Evolutionary conservation across 2,888 invertebrate species (phyloP).

Genomic region (Polymixis lichenea): DNA sequence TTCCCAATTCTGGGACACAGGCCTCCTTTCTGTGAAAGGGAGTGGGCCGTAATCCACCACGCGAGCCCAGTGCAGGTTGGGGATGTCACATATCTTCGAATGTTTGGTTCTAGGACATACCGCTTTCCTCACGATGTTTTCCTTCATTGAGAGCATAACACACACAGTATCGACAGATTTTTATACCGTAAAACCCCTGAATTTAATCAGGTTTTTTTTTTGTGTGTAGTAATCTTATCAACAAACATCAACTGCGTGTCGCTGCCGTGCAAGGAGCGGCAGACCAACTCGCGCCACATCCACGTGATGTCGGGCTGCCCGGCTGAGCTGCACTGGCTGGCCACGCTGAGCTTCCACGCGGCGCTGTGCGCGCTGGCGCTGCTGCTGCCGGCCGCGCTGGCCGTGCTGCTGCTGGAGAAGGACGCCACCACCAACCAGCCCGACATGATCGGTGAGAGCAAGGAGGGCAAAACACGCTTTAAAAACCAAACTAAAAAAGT

Average conservation of each 20-base stretch:
- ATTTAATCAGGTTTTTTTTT: neutral
- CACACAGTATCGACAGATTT: neutral
- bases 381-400: constrained; percentile 68
- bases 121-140: too few relatives aligned
- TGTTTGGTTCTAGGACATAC: too few relatives aligned
- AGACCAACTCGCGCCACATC: constrained; percentile 91
- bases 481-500: too few relatives aligned
- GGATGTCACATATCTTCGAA: too few relatives aligned
- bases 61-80: too few relatives aligned
- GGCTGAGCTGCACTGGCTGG: constrained; percentile 91
- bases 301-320: constrained; percentile 93
- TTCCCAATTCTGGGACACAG: too few relatives aligned
- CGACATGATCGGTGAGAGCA: constrained; percentile 73
- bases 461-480: too few relatives aligned
- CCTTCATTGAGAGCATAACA: too few relatives aligned
- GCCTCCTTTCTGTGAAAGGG: too few relatives aligned
- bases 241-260: constrained; percentile 89
- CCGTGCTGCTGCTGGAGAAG: constrained; percentile 65
- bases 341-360: constrained; percentile 91
- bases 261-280: constrained; percentile 92
- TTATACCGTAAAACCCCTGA: neutral
- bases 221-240: constrained; percentile 77
- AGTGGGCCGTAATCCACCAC: too few relatives aligned
- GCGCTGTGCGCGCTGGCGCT: constrained; percentile 72
- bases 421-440: constrained; percentile 72